Percentiles rank a stretch among this genome's conserved stretches.
phyloP scores from a whole-genome alignment of 2,113 vertebrate species.

The Manacus vitellinus region DNA sequence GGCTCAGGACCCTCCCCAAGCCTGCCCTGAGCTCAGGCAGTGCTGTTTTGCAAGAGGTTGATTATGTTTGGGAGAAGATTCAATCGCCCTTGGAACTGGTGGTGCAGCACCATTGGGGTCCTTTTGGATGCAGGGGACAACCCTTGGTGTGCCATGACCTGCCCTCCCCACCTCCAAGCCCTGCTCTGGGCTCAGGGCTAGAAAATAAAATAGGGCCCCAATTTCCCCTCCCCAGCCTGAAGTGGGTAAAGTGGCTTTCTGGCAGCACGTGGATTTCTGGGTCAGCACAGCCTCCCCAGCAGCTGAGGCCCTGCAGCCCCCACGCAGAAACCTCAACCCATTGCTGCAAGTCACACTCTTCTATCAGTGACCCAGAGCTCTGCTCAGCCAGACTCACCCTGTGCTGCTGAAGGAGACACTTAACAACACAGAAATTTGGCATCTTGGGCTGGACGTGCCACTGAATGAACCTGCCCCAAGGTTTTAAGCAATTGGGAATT shows the following conservation, averaged over 20 bases:
- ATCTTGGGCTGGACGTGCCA: fast-evolving
- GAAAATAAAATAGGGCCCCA: background rate
- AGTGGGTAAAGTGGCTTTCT: background rate
- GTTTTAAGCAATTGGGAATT: too few species aligned
- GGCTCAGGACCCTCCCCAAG: too few species aligned
- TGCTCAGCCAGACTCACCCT: fast-evolving
- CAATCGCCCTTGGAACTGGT: background rate
- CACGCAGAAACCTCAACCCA: background rate
- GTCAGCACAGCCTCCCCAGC: background rate
- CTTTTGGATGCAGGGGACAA: too few species aligned
- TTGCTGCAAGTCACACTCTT: background rate
- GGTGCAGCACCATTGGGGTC: background rate
- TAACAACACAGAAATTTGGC: background rate
- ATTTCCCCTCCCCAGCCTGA: too few species aligned
- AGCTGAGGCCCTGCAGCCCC: background rate
- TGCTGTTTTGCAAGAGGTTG: background rate
- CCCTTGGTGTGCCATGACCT: too few species aligned
- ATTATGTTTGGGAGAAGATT: background rate
- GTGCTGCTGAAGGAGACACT: background rate
- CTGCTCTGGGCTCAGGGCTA: background rate
- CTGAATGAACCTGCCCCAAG: background rate
- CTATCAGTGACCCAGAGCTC: background rate
- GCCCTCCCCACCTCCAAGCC: background rate
- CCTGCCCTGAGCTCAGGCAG: background rate
- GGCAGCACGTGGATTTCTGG: background rate